These are phyloP conservation scores for Pseudopleuronectes americanus DNA, from an alignment of 2,797 vertebrate species.

Conservation along the genomic window DNA sequence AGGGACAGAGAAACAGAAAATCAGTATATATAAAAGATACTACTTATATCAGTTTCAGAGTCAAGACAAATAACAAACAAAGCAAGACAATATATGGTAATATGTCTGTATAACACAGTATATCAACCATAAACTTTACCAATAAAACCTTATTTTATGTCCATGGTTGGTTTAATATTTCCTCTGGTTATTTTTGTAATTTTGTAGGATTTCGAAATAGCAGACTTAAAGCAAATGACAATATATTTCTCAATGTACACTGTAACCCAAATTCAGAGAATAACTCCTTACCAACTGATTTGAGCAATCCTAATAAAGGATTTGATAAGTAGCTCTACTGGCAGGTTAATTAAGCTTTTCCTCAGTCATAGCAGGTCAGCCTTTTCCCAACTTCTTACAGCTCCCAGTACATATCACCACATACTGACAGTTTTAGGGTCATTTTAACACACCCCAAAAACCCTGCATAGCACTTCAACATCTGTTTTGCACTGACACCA, in stretches of 20 bases:
- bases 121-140: not conserved
- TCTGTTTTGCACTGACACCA: not conserved
- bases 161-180: not conserved
- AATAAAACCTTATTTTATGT: not conserved
- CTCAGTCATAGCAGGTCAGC: slow-evolving; percentile 8
- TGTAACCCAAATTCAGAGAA: no score
- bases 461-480: not conserved
- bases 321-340: not conserved
- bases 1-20: not conserved
- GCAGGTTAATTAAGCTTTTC: slow-evolving; percentile 7
- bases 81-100: not conserved
- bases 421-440: not conserved
- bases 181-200: not conserved
- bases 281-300: not conserved
- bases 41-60: not conserved
- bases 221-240: no score
- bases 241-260: no score
- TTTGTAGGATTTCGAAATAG: not conserved
- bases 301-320: not conserved
- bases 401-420: not conserved
- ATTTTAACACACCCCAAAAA: no score
- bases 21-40: not conserved
- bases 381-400: not conserved
- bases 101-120: not conserved
- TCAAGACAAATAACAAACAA: not conserved